A percentile compares a stretch with the other conserved stretches of the same genome.
phyloP scores from a whole-genome alignment of 2,113 vertebrate genomes.

The Albula goreensis region DNA sequence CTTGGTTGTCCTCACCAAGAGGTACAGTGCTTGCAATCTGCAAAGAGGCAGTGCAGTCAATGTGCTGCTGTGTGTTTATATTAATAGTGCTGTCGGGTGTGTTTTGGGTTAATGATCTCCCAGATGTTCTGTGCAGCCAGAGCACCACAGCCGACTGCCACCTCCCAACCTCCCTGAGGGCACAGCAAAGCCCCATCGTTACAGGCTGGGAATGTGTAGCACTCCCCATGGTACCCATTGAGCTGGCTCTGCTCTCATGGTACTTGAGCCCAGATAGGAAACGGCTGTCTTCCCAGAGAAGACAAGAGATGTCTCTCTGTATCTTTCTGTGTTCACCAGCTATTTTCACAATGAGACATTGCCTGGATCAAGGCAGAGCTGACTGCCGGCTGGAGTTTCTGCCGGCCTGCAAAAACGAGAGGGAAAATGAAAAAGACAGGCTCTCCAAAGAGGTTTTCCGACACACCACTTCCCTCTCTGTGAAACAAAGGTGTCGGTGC shows the following conservation, averaged over 20 bases:
- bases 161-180: background rate
- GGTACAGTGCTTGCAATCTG: background rate
- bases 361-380: background rate
- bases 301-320: background rate
- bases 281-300: background rate
- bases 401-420: background rate
- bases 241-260: background rate
- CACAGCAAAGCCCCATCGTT: background rate
- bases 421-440: background rate
- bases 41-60: background rate
- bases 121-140: background rate
- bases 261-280: background rate
- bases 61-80: background rate
- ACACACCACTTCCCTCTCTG: background rate
- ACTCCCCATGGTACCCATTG: background rate
- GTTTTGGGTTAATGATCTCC: constrained; percentile 13
- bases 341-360: background rate
- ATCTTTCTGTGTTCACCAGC: background rate
- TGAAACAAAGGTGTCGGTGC: background rate
- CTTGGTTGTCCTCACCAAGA: too few species aligned
- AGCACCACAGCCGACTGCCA: background rate
- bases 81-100: constrained; percentile 9
- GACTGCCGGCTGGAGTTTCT: background rate
- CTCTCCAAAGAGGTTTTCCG: background rate
- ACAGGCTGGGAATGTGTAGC: background rate